phyloP scores from a whole-genome alignment of 2,888 invertebrate genomes.

The Abrostola tripartita region DNA sequence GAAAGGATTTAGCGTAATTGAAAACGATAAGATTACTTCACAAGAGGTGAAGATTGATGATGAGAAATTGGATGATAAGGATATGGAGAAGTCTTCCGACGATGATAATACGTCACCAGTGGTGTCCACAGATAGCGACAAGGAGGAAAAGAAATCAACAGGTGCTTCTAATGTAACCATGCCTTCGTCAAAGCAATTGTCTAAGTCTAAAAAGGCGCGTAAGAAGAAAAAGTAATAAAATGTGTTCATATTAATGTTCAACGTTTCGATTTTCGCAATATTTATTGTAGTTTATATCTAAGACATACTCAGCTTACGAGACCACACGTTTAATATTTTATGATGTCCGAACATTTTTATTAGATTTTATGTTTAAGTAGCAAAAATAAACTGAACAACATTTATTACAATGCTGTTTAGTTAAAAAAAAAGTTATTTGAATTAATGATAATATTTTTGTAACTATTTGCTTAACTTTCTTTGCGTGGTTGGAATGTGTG shows the following conservation, averaged over 20 bases:
- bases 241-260: conserved; percentile 73
- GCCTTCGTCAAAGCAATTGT: conserved; percentile 79
- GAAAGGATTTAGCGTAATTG: conserved; percentile 80
- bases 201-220: conserved; percentile 88
- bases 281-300: conserved; percentile 64
- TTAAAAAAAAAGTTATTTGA: not conserved
- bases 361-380: conserved; percentile 15
- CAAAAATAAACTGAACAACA: not conserved
- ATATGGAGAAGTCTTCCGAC: conserved; percentile 88
- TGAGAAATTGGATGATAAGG: conserved; percentile 71
- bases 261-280: conserved; percentile 66
- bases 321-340: conserved; percentile 9
- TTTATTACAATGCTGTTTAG: conserved; percentile 1
- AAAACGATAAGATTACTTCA: conserved; percentile 79
- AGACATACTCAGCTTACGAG: conserved; percentile 58
- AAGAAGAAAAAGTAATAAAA: conserved; percentile 89
- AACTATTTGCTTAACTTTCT: conserved; percentile 16
- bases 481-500: conserved; percentile 18
- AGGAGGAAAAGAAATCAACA: conserved; percentile 79
- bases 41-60: conserved; percentile 80
- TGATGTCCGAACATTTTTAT: conserved; percentile 7
- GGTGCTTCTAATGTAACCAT: conserved; percentile 75
- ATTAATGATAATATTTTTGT: conserved; percentile 7
- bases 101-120: conserved; percentile 87
- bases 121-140: conserved; percentile 88